Base-by-base conservation (phyloP, 2,113 vertebrate genomes). In the Tenrec ecaudatus region DNA sequence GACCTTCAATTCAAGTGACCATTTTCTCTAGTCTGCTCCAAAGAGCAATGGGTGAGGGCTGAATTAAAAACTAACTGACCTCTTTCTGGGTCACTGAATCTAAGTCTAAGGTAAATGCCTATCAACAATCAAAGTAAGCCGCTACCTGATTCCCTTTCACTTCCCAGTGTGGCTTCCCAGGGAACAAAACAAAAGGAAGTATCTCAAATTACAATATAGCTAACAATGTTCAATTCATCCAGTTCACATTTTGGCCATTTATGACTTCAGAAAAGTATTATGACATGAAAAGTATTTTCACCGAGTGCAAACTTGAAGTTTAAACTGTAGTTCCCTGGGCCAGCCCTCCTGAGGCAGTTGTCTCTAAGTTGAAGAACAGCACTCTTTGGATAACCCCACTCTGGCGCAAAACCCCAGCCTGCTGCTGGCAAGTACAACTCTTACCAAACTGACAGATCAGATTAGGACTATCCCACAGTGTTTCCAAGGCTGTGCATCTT, bases 141-240 rank as follows among this genome's bases (percentile, higher is more conserved):
- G n/a, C 16, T 25, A 90, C 22, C 19, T 82, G 77, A 25, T 27
- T 62, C 27, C 73, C 36, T 31, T 25, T 43, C 79, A 85, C 80
- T 93, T 87, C 60, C 84, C 88, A 90, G 8, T 23, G 47, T n/a
- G 78, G 76, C 33, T 75, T 94, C 92, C 64, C 57, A 92, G 77
- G 81, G 89, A 94, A 93, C 7, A 88, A 62, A 90, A 68, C 36
- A 87, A 79, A 87, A 91, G 38, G 57, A 79, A 80, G 10, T 23
- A 92, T 94, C 77, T 86, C 29, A 77, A 91, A 62, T 79, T 33
- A 77, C 31, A 94, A 84, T 83, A 89, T 33, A 76, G 81, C 80
- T 11, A 79, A 64, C 5, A 62, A 62, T 62, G 19, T 25, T 62
- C 23, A 53, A 53, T 53, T 53, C 40, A 40, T 3, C 79, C 6